A percentile compares a stretch with the other conserved stretches of the same genome.
Evolutionary conservation across 2,888 invertebrate genomes (phyloP).

Genomic region (Nemoura dubitans): DNA sequence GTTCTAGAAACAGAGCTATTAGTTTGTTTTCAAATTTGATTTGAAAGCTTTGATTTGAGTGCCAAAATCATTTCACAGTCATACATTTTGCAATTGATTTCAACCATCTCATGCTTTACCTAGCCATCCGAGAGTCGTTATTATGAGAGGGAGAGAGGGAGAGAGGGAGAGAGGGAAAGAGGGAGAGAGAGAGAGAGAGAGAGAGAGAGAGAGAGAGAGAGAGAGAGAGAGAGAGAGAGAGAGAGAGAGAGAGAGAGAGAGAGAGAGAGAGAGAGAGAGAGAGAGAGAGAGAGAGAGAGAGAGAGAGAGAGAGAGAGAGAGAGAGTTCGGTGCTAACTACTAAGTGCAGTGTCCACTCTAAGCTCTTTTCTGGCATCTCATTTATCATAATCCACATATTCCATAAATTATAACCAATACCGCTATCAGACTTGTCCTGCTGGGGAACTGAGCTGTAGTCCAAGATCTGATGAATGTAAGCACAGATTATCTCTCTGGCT

Average conservation of each 20-base stretch:
- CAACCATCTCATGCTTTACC: neutral
- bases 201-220: neutral
- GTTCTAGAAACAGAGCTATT: too few species aligned
- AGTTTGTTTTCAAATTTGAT: too few species aligned
- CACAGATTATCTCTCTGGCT: neutral
- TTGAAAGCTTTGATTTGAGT: too few species aligned
- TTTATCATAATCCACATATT: conserved; percentile 46
- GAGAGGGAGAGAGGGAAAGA: neutral
- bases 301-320: neutral
- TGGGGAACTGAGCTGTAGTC: neutral
- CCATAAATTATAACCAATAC: conserved; percentile 47
- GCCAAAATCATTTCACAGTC: too few species aligned
- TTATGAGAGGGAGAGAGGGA: neutral
- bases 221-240: neutral
- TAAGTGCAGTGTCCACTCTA: conserved; percentile 18
- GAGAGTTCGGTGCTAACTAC: neutral
- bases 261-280: neutral
- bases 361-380: conserved; percentile 7
- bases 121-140: neutral
- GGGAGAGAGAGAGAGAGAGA: too few species aligned
- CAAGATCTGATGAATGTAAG: neutral
- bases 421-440: conserved; percentile 44
- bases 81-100: neutral
- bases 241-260: neutral
- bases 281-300: too few species aligned